phyloP scores from a whole-genome alignment of 1,140 invertebrate genomes.

The Diorhabda elongata region DNA sequence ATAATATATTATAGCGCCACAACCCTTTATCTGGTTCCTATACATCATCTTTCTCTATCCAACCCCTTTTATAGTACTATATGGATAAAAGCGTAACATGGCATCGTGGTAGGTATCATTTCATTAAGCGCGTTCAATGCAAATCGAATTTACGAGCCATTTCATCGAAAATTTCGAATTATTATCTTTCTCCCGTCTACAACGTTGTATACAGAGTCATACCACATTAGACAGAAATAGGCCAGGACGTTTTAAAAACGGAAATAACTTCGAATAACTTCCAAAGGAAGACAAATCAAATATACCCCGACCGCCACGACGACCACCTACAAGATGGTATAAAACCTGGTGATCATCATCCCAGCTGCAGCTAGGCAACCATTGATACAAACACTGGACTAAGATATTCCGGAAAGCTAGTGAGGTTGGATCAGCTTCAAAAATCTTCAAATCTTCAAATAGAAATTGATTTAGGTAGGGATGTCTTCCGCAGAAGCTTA shows the following conservation, averaged over 20 bases:
- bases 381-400: too few relatives aligned
- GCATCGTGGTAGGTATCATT: constrained; percentile 1
- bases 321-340: too few relatives aligned
- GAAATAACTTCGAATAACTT: too few relatives aligned
- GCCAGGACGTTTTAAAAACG: neutral
- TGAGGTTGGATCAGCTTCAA: too few relatives aligned
- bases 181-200: neutral
- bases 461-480: too few relatives aligned
- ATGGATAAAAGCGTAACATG: neutral
- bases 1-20: neutral
- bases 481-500: too few relatives aligned
- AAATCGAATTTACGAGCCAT: constrained; percentile 1
- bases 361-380: too few relatives aligned
- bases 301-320: too few relatives aligned
- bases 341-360: too few relatives aligned
- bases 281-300: too few relatives aligned
- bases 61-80: neutral
- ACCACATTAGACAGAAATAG: neutral
- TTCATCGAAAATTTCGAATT: constrained; percentile 2
- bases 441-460: too few relatives aligned
- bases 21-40: neutral
- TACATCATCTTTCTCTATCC: neutral
- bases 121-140: constrained; percentile 1
- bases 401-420: too few relatives aligned
- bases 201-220: neutral